A percentile compares a stretch with the other conserved stretches of the same genome.
Evolutionary conservation across 2,888 invertebrate species (phyloP).

Genomic region (Polyploca ridens): DNA sequence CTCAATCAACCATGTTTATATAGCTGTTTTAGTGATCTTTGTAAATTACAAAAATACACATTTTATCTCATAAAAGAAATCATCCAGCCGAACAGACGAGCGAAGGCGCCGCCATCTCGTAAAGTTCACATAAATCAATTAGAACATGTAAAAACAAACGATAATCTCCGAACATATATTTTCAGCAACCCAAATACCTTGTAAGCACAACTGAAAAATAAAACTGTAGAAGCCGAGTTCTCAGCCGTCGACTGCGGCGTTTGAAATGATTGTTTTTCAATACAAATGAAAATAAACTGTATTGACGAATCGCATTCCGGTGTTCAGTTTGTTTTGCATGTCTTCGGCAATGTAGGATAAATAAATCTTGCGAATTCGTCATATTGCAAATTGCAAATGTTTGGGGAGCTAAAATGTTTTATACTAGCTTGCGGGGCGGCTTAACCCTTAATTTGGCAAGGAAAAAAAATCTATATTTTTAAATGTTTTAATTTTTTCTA

Average conservation of each 20-base stretch:
- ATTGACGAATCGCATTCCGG: conserved; percentile 26
- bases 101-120: conserved; percentile 13
- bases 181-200: conserved; percentile 36
- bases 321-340: conserved; percentile 22
- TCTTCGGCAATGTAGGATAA: conserved; percentile 8
- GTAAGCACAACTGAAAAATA: conserved; percentile 2
- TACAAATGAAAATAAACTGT: conserved; percentile 29
- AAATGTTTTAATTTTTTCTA: too few relatives aligned
- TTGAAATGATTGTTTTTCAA: conserved; percentile 31
- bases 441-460: too few relatives aligned
- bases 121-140: conserved; percentile 35
- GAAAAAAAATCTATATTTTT: too few relatives aligned
- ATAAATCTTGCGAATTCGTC: neutral
- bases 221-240: neutral
- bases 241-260: conserved; percentile 18
- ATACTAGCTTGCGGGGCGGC: too few relatives aligned
- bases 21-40: neutral
- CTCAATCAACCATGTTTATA: neutral
- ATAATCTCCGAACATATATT: conserved; percentile 27
- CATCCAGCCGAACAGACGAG: neutral
- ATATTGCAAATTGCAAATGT: neutral
- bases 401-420: neutral
- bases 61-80: conserved; percentile 7
- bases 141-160: conserved; percentile 28
- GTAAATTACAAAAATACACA: neutral